phyloP scores from a whole-genome alignment of 2,888 invertebrate genomes.

The Cephus rjabovi region DNA sequence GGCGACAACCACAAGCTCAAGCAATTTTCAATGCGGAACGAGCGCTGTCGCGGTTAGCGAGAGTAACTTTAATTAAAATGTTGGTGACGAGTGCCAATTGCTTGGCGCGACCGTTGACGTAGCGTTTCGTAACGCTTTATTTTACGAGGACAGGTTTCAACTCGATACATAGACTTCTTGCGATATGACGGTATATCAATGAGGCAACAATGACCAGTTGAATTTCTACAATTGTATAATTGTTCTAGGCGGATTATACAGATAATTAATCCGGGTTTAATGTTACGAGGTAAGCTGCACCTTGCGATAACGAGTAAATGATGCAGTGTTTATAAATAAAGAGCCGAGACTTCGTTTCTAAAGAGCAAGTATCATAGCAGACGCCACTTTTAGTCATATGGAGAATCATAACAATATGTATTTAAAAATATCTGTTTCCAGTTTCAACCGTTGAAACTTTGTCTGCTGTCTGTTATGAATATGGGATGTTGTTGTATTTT shows the following conservation, averaged over 20 bases:
- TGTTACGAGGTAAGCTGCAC: background rate
- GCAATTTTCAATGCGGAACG: background rate
- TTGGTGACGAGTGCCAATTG: background rate
- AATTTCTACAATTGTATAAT: background rate
- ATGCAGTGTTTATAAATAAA: background rate
- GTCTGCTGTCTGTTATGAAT: background rate
- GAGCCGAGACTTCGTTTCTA: background rate
- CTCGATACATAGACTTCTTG: background rate
- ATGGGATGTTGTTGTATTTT: background rate
- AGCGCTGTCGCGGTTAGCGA: background rate
- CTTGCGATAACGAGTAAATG: background rate
- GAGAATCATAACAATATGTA: background rate
- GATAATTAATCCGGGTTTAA: background rate
- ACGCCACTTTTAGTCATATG: background rate
- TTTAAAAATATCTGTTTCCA: background rate
- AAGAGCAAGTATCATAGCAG: background rate
- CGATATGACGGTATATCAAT: background rate
- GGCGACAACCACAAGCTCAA: background rate
- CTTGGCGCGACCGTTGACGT: background rate
- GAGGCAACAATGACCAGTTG: background rate
- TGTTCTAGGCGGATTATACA: background rate
- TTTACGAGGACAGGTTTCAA: background rate
- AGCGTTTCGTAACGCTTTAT: background rate
- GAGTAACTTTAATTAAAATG: background rate
- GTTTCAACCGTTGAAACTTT: background rate